phyloP scores from a whole-genome alignment of 2,113 vertebrate genomes.

The Prunella fulvescens region DNA sequence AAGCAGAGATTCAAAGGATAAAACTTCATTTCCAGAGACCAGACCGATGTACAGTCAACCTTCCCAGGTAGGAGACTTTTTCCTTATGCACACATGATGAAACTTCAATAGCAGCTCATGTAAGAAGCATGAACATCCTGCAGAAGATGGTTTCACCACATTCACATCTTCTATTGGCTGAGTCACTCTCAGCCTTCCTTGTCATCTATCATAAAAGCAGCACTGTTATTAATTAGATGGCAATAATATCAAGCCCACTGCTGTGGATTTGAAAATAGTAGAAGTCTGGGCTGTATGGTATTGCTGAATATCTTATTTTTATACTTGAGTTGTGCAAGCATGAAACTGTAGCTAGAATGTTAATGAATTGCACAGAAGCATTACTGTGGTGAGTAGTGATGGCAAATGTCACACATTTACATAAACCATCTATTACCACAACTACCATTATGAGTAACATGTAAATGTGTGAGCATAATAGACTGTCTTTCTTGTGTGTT shows the following conservation, averaged over 20 bases:
- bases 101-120: not conserved
- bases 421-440: not conserved
- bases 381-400: not conserved
- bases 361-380: not conserved
- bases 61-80: conserved; percentile 74
- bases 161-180: not conserved
- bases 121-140: not conserved
- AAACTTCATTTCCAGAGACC: conserved; percentile 40
- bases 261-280: not conserved
- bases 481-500: not conserved
- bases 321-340: not conserved
- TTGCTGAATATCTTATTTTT: not conserved
- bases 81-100: not conserved
- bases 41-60: conserved; percentile 71
- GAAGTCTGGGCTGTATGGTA: not conserved
- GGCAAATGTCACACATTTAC: not conserved
- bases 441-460: not conserved
- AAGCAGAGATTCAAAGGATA: conserved; percentile 56
- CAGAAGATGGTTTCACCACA: not conserved
- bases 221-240: not conserved
- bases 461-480: not conserved
- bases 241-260: not conserved
- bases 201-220: not conserved
- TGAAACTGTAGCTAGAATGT: not conserved
- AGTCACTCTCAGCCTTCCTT: not conserved